Base-by-base conservation (phyloP, 2,888 invertebrate genomes). In the Diploptera punctata region DNA sequence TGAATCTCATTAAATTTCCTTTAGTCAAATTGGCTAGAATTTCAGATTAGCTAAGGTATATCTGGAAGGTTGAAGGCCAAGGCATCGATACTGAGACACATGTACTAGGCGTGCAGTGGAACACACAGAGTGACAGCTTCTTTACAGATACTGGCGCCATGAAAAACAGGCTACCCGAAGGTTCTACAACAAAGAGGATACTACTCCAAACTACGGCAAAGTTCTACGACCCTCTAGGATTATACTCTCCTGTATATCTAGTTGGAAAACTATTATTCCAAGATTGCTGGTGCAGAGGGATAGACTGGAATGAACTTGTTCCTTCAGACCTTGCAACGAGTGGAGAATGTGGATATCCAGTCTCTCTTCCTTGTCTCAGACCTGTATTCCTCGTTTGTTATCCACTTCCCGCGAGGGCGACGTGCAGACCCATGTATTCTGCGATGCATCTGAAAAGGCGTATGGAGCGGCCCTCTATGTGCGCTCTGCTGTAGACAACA, bases 371-470 rank as follows among this genome's bases (percentile, higher is more conserved):
- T 21, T 16, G 16, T 47, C 47, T 5, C 7, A 47, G 3, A 47
- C 18, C 13, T 18, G 3, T 18, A 47, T 47, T 47, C 47, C 47
- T 18, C 47, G 16, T n/a, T 47, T 13, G 47, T 3, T 47, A 5
- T 18, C 19, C 2, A 5, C 47, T 47, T 47, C 16, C 13, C n/a
- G 18, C 18, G 16, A 16, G 18, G 16, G 16, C 47, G 18, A 16
- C 3, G 13, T 3, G 3, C 7, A 47, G 16, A 16, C 18, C 5
- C 47, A 47, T 47, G 47, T 47, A 16, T 47, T 67, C 19, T 67
- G 47, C 16, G 44, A 67, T 26, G 49, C 67, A 24, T 67, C 67
- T 24, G 67, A 49, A 67, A 16, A 26, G 18, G 67, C 65, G 26
- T 67, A 67, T 44, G 67, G 44, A 29, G 67, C 49, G 3, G 49